Percentiles rank a stretch among this genome's conserved stretches.
Evolutionary conservation across 2,888 invertebrate genomes (phyloP).

Genomic region (Norana najaformis): DNA sequence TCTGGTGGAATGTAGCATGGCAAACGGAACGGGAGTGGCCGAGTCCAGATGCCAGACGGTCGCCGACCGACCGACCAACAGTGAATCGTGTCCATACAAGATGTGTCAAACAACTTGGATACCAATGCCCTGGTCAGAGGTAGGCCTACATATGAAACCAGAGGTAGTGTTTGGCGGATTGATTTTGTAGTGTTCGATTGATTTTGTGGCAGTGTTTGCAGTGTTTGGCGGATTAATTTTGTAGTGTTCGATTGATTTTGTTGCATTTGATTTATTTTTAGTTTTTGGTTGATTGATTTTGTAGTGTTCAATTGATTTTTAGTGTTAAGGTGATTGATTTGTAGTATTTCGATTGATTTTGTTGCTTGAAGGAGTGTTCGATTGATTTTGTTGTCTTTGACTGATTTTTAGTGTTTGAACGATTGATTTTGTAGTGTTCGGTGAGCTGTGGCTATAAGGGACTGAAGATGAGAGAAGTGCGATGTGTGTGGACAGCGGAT

Average conservation of each 20-base stretch:
- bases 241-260: neutral
- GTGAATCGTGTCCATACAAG: neutral
- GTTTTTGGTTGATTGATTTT: too few relatives aligned
- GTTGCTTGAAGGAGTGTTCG: too few relatives aligned
- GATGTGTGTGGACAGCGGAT: neutral
- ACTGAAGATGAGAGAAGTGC: neutral
- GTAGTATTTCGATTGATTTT: too few relatives aligned
- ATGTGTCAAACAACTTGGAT: neutral
- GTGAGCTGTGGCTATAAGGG: slow-evolving; percentile 16
- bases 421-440: slow-evolving; percentile 8
- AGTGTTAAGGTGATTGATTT: neutral
- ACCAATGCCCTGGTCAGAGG: neutral
- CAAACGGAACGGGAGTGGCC: neutral
- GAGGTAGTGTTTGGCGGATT: neutral
- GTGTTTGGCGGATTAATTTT: neutral
- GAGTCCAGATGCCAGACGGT: neutral
- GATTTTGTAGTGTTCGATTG: neutral
- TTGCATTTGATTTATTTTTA: neutral
- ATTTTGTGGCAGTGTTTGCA: neutral
- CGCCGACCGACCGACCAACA: neutral
- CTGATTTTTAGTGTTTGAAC: neutral
- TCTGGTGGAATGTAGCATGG: neutral
- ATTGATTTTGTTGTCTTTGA: too few relatives aligned
- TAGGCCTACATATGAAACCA: neutral
- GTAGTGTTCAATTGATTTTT: neutral